Evolutionary conservation across 2,888 invertebrate genomes (phyloP), one percentile per base, ranked within the genome.

Genomic region (Drosophila antonietae): DNA sequence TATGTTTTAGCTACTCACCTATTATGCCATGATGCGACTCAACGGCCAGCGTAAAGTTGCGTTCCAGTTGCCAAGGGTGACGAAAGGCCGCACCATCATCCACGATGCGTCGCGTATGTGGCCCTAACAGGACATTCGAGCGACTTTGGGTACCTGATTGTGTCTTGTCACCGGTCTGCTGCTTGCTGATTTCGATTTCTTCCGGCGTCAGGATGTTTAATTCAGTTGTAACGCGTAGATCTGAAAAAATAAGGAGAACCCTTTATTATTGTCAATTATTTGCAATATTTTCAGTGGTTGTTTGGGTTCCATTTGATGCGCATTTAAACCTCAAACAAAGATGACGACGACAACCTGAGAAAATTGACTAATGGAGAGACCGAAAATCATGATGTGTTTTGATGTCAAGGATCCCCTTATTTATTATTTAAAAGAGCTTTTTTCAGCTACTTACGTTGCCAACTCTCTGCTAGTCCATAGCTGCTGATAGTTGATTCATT

Each of bases 401-500:
- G 8, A 3, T 18, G n/a, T 41, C 3, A 41, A 9, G n/a, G 8
- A 41, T 41, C n/a, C 4, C 4, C 4, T 44, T 44, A 4, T 44
- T 6, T 44, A 20, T 20, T 20, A 12, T 6, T 6, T 1, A 20
- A 20, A 18, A 18, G 0, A 5, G 9, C 20, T 20, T 4, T 43
- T 18, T 3, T 12, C 3, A 46, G 9, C 15, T 75, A 91, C 89
- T 93, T 92, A 94, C 95, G 95, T 93, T 96, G 95, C 96, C 96
- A 96, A 89, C 95, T 96, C 87, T 97, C 83, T 7, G 46, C 35
- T 5, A 46, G 39, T 41, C 60, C 76, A 28, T 79, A 81, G n/a
- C 46, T 35, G 9, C 46, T 60, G 23, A 69, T 28, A 9, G 68
- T 14, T n/a, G 69, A 43, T 44, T 80, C 78, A 64, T 61, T 78